phyloP scores from a whole-genome alignment of 2,113 vertebrate genomes.

The Caloenas nicobarica region DNA sequence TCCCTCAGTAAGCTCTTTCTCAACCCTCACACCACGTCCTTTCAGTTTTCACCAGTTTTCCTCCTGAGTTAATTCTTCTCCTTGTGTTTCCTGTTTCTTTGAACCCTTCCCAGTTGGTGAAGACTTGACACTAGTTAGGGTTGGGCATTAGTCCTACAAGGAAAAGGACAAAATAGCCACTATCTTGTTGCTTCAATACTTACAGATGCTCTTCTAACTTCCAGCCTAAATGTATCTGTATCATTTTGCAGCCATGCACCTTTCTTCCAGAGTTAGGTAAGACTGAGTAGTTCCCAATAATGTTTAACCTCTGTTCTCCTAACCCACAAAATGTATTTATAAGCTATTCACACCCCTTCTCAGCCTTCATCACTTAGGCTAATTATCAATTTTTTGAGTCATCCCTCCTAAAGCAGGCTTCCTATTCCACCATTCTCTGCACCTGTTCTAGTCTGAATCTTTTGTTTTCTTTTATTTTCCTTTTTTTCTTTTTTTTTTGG shows the following conservation, averaged over 20 bases:
- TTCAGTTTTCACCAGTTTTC: neutral
- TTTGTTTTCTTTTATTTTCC: neutral
- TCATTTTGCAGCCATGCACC: neutral
- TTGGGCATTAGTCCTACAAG: neutral
- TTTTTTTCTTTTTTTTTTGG: no score
- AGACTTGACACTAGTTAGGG: neutral
- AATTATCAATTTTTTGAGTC: neutral
- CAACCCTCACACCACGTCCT: neutral
- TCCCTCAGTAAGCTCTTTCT: neutral
- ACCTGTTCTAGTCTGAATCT: neutral
- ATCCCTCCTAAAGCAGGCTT: neutral
- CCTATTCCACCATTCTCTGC: neutral
- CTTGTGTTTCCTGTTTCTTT: neutral
- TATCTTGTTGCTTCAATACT: neutral
- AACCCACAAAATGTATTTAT: neutral
- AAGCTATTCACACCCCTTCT: neutral
- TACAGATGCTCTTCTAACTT: neutral
- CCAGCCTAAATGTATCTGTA: neutral
- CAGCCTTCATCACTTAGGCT: neutral
- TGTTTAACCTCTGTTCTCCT: neutral
- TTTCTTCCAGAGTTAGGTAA: neutral
- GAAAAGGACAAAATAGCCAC: neutral
- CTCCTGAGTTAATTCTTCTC: neutral
- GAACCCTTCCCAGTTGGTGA: rapidly evolving
- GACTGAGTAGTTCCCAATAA: neutral